A percentile compares a stretch with the other conserved stretches of the same genome.
phyloP scores from a whole-genome alignment of 2,797 vertebrate genomes.

The Denticeps clupeoides region DNA sequence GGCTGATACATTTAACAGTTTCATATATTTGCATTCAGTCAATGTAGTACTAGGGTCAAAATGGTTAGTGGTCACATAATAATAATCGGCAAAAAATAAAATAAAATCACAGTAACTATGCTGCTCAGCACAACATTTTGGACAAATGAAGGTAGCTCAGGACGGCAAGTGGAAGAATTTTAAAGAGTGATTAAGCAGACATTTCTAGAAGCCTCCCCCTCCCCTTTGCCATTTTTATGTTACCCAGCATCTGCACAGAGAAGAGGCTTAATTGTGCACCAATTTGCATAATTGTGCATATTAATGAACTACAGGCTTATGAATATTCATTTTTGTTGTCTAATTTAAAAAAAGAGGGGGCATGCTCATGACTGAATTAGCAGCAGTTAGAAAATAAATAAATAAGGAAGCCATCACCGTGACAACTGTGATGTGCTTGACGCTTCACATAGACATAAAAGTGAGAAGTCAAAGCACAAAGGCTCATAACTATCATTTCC shows the following conservation, averaged over 20 bases:
- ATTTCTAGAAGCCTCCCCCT: conserved; percentile 41
- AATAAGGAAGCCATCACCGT: conserved; percentile 16
- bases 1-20: no score
- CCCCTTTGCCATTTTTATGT: conserved; percentile 35
- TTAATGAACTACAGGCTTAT: conserved; percentile 63
- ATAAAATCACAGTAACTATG: background rate
- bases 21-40: no score
- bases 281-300: conserved; percentile 78
- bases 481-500: no score
- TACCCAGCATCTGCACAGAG: conserved; percentile 54
- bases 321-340: conserved; percentile 97
- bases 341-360: conserved; percentile 70
- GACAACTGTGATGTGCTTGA: background rate
- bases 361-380: conserved; percentile 57
- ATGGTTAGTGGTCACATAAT: no score
- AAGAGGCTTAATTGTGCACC: conserved; percentile 65
- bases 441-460: no score
- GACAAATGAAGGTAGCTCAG: conserved; percentile 10
- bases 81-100: background rate
- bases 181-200: conserved; percentile 55
- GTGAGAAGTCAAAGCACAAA: no score
- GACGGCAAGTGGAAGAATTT: conserved; percentile 42
- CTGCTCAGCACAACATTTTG: background rate
- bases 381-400: conserved; percentile 33
- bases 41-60: no score